These are phyloP conservation scores for Cheilosia vernalis DNA, from an alignment of 2,888 invertebrate species.

Conservation along the genomic window DNA sequence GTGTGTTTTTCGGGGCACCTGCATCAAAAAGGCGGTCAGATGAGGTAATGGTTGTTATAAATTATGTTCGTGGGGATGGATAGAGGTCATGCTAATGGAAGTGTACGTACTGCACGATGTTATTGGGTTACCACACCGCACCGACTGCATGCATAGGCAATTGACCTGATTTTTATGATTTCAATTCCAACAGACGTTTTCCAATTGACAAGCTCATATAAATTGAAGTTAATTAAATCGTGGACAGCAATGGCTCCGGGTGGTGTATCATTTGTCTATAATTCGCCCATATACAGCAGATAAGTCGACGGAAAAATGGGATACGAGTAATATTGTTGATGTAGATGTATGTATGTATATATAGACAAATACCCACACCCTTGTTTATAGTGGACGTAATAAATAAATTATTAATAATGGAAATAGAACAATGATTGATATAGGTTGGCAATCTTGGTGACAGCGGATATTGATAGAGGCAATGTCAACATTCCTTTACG, in stretches of 20 bases:
- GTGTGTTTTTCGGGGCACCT: constrained; percentile 43
- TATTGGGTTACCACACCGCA: constrained; percentile 3
- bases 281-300: constrained; percentile 4
- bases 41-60: constrained; percentile 51
- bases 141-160: constrained; percentile 47
- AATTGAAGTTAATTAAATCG: constrained; percentile 69
- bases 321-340: neutral
- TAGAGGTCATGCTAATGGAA: constrained; percentile 41
- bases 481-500: constrained; percentile 4
- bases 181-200: constrained; percentile 16
- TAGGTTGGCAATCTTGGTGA: neutral
- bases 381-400: neutral
- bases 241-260: neutral
- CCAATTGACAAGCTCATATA: constrained; percentile 52
- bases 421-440: neutral
- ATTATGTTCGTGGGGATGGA: constrained; percentile 7
- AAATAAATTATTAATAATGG: neutral
- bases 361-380: no score
- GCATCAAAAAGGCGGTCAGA: constrained; percentile 37
- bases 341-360: neutral
- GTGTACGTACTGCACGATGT: neutral
- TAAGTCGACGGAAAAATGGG: constrained; percentile 1
- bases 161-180: constrained; percentile 68
- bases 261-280: constrained; percentile 20
- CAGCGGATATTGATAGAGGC: neutral